Percentiles rank a stretch among this genome's conserved stretches.
Evolutionary conservation across 2,113 vertebrate species (phyloP).

Genomic region (Orthochromis indermauri): DNA sequence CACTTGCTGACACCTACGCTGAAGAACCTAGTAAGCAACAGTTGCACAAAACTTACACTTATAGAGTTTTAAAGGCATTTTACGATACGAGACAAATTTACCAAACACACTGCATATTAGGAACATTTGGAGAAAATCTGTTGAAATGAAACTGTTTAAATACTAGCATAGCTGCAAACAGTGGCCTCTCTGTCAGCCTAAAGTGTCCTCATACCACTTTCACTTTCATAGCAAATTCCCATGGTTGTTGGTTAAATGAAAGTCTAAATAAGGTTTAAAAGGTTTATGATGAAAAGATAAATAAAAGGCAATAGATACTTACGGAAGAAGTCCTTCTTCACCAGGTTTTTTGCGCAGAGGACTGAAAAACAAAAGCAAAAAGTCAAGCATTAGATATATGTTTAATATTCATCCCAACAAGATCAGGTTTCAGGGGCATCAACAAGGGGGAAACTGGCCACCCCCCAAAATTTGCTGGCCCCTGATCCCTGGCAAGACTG

Average conservation of each 20-base stretch:
- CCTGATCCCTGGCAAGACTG: background rate
- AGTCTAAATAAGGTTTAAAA: background rate
- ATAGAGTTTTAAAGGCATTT: background rate
- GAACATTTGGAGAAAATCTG: background rate
- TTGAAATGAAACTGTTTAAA: background rate
- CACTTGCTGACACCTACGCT: background rate
- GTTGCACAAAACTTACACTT: background rate
- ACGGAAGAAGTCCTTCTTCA: slow-evolving; percentile 99
- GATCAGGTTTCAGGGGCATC: background rate
- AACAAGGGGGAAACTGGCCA: background rate
- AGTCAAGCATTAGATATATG: background rate
- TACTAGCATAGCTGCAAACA: background rate
- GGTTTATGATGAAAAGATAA: background rate
- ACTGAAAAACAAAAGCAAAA: slow-evolving; percentile 73
- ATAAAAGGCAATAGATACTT: slow-evolving; percentile 72
- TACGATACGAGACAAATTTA: background rate
- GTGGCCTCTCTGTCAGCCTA: background rate
- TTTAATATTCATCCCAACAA: background rate
- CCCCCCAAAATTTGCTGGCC: background rate
- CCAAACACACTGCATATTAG: background rate
- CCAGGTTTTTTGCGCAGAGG: slow-evolving; percentile 98
- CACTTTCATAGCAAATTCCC: background rate
- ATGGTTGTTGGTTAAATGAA: background rate
- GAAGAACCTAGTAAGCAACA: background rate
- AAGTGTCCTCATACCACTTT: background rate